Evolutionary conservation across 1,140 invertebrate genomes (phyloP).

Genomic region (Aricia agestis): DNA sequence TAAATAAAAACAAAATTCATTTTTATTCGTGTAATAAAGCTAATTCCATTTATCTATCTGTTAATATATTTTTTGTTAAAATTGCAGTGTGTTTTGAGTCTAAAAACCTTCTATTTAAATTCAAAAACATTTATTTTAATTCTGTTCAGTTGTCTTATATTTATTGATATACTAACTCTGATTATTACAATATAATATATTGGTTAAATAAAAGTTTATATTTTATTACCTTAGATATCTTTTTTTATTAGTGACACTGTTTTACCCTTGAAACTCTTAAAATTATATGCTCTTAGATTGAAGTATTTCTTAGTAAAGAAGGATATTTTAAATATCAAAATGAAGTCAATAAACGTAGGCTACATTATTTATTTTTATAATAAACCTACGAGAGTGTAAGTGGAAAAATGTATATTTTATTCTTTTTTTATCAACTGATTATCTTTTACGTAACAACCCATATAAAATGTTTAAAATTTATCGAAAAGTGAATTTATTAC

Average conservation of each 20-base stretch:
- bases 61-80: not conserved
- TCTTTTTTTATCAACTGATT: too few relatives aligned
- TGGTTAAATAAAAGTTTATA: constrained; percentile 13
- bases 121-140: not conserved
- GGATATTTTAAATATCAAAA: not conserved
- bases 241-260: not conserved
- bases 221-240: constrained; percentile 6
- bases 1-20: too few relatives aligned
- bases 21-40: not conserved
- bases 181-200: not conserved
- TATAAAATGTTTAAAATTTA: not conserved
- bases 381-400: too few relatives aligned
- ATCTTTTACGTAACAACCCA: too few relatives aligned
- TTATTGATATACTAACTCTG: not conserved
- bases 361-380: too few relatives aligned
- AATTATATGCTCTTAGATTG: too few relatives aligned
- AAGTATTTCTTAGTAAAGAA: not conserved
- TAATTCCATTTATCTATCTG: not conserved
- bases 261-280: not conserved
- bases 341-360: not conserved
- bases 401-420: too few relatives aligned
- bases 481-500: not conserved
- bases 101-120: not conserved
- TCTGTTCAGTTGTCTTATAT: not conserved
- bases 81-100: not conserved